Base-by-base conservation (phyloP, 1,140 invertebrate species). In the Copidosoma floridanum region DNA sequence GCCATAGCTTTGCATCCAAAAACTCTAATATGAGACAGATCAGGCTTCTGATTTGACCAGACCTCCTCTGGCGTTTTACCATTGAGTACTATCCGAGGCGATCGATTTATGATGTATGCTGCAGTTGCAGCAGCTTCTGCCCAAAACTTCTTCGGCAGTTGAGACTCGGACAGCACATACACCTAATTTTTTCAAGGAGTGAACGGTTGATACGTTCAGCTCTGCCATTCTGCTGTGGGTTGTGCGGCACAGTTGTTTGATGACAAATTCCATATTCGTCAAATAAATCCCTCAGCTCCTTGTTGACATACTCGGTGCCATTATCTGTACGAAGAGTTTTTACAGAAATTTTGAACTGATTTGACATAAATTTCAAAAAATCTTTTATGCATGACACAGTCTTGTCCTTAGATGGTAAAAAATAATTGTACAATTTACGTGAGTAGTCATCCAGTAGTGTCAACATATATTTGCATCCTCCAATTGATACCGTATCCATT, bases 381-480 rank as follows among this genome's bases (percentile, higher is more conserved):
- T 48, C 12, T 29, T 57, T 1, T n/a, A n/a, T 7, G 72, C 72
- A 53, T 76, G 47, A 68, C 66, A 50, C 64, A n/a, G n/a, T n/a
- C n/a, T n/a, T n/a, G n/a, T n/a, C n/a, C n/a, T 77, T 76, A 10
- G 21, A 38, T 61, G 70, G 71, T 3, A 77, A 38, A 65, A 73
- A 73, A 62, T 75, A 76, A 14, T 70, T 65, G 53, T 65, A 65
- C 4, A 59, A 48, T 46, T 63, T 73, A 20, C 68, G 66, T 10
- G 60, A 61, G 55, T 52, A 71, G 50, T 78, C 73, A 62, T 76
- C 72, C 57, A 73, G 66, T 40, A 77, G 74, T 2, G 67, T 68
- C 7, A 75, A 21, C 32, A 75, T 68, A 61, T 76, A 76, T 47
- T 46, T 67, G 16, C 63, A 53, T 35, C 68, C 68, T 51, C 67